Conservation (phyloP, 1,140 invertebrate species). For the Colletes gigas region DNA sequence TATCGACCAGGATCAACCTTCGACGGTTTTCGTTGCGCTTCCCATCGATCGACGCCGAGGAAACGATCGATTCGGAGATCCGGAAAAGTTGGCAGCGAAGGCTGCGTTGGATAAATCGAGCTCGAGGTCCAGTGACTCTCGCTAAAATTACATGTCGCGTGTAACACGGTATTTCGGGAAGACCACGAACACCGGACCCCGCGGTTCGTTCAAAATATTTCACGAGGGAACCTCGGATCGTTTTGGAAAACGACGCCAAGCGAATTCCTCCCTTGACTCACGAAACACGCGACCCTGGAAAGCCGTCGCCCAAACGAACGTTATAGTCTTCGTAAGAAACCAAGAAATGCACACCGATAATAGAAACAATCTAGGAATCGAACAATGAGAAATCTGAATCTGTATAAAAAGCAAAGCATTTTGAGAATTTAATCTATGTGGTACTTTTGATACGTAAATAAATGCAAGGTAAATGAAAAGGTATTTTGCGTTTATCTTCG, state of each 20-base stretch:
- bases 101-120: slow-evolving; percentile 11
- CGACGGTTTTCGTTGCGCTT: not conserved
- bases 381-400: too few relatives aligned
- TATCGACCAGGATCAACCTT: not conserved
- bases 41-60: not conserved
- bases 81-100: slow-evolving; percentile 24
- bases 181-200: not conserved
- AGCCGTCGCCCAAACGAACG: not conserved
- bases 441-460: too few relatives aligned
- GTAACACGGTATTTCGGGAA: slow-evolving; percentile 27
- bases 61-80: not conserved
- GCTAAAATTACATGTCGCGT: slow-evolving; percentile 38
- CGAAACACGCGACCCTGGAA: not conserved
- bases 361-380: not conserved
- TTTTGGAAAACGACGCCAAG: not conserved
- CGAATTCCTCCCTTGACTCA: not conserved
- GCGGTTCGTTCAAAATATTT: not conserved
- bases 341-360: too few relatives aligned
- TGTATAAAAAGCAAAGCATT: too few relatives aligned
- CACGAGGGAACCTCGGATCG: not conserved
- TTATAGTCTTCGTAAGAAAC: too few relatives aligned
- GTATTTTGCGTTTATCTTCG: too few relatives aligned
- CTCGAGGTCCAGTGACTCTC: slow-evolving; percentile 26
- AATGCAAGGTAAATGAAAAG: too few relatives aligned
- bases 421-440: too few relatives aligned